phyloP scores from a whole-genome alignment of 2,113 vertebrate species.

The Emberiza fucata region DNA sequence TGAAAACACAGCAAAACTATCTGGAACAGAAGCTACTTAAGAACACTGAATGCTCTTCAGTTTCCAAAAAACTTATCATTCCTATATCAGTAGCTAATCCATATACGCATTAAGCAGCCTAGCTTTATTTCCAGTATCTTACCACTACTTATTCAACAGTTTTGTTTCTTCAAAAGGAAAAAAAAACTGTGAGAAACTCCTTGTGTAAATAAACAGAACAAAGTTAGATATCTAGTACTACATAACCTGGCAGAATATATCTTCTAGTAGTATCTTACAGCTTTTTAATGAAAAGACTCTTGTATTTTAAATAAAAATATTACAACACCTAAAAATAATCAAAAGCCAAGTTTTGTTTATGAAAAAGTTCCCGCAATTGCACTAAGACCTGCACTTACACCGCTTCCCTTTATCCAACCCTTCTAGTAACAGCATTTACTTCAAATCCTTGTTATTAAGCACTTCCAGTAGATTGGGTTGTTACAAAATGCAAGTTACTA shows the following conservation, averaged over 20 bases:
- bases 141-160: not conserved
- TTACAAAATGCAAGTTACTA: not conserved
- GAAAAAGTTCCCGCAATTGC: not conserved
- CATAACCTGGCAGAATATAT: not conserved
- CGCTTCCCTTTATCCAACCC: not conserved
- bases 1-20: not conserved
- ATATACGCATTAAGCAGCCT: not conserved
- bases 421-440: not conserved
- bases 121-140: not conserved
- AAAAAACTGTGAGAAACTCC: not conserved
- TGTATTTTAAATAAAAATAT: not conserved
- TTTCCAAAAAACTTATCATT: not conserved
- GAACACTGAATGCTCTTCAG: not conserved
- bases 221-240: not conserved
- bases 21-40: not conserved
- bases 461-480: not conserved
- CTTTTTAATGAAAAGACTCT: not conserved
- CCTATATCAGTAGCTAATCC: not conserved
- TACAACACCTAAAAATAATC: not conserved
- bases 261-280: not conserved
- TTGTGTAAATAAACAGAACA: not conserved
- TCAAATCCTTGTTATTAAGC: not conserved
- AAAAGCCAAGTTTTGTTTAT: not conserved
- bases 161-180: constrained; percentile 5
- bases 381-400: not conserved